Evolutionary conservation across 2,797 vertebrate species (phyloP).

Genomic region (Urocyon cinereoargenteus): DNA sequence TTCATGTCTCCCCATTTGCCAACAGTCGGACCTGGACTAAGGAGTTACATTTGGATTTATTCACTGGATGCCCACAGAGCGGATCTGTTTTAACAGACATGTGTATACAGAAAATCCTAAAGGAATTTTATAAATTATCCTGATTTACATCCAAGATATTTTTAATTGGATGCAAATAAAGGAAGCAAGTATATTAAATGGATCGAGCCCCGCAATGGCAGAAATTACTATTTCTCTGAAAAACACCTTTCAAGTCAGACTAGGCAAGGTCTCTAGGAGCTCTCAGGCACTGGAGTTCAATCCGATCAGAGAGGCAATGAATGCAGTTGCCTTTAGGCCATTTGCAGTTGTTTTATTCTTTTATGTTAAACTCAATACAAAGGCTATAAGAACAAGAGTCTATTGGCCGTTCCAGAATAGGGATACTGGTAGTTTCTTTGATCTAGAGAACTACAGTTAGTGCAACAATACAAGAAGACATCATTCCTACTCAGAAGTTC

Average conservation of each 20-base stretch:
- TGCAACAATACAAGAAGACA: background rate
- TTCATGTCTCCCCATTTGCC: background rate
- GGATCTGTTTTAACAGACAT: background rate
- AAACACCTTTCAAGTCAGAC: background rate
- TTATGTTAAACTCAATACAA: background rate
- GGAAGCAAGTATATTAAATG: background rate
- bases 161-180: background rate
- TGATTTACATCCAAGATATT: background rate
- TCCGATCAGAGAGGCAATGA: background rate
- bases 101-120: background rate
- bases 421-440: background rate
- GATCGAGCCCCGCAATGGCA: no score
- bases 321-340: background rate
- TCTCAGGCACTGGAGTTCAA: background rate
- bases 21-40: background rate
- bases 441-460: background rate
- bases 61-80: background rate
- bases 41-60: background rate
- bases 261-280: background rate
- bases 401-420: background rate
- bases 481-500: background rate
- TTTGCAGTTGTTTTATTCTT: background rate
- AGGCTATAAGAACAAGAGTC: background rate
- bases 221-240: background rate
- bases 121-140: background rate